Evolutionary conservation across 35 echinoderm and acorn worm genomes (phyloP).

Genomic region (Patiria miniata): DNA sequence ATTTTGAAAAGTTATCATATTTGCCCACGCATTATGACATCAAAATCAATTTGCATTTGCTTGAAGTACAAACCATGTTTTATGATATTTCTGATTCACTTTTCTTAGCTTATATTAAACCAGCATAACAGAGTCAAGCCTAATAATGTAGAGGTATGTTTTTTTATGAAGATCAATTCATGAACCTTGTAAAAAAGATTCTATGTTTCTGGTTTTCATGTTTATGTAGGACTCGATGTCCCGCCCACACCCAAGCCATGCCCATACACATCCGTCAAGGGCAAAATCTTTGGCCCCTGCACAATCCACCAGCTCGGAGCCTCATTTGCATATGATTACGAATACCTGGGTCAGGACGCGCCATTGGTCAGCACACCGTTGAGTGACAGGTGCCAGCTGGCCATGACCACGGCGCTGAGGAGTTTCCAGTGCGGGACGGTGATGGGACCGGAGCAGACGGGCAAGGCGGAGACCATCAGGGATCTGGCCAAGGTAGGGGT

Average conservation of each 20-base stretch:
- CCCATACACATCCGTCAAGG: background rate
- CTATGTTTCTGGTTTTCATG: background rate
- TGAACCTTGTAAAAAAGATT: too few species aligned
- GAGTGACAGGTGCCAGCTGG: conserved; percentile 90
- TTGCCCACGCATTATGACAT: too few species aligned
- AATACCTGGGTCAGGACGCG: conserved; percentile 64
- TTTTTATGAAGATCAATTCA: too few species aligned
- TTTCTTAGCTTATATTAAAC: too few species aligned
- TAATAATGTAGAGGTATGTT: too few species aligned
- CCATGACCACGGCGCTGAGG: conserved; percentile 74
- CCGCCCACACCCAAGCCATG: background rate
- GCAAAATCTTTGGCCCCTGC: conserved; percentile 62
- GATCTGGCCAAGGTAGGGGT: conserved; percentile 78
- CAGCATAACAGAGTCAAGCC: too few species aligned
- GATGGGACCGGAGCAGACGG: conserved; percentile 58
- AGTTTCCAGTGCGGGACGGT: conserved; percentile 81
- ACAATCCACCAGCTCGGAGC: conserved; percentile 63
- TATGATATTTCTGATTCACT: too few species aligned
- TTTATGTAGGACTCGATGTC: background rate
- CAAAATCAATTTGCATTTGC: too few species aligned
- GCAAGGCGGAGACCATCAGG: conserved; percentile 73
- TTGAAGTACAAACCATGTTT: too few species aligned
- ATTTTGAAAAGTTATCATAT: too few species aligned
- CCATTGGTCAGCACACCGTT: conserved; percentile 72
- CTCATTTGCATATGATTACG: conserved; percentile 89